Evolutionary conservation across 2,888 invertebrate species (phyloP), one percentile per base, ranked within the genome.

Genomic region (Pammene fasciana): DNA sequence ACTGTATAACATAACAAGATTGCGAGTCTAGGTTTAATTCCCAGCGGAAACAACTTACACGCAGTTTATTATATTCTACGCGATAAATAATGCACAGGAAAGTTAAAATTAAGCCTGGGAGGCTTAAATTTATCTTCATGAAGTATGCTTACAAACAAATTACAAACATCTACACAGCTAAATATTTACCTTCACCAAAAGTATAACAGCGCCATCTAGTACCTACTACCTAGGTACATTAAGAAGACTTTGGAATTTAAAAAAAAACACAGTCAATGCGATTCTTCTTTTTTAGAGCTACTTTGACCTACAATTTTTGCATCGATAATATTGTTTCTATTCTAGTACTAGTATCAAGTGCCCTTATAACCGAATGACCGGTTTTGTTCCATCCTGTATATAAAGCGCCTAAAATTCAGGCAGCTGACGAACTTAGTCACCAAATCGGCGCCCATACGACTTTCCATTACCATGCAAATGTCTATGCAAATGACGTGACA

Each of bases 1-100:
- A 34, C 48, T 34, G 43, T 64, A n/a, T 34, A 45, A 50, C 45
- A 45, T 18, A 5, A 14, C 36, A 64, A 68, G 68, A 68, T 59
- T 52, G 64, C 64, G 57, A 45, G 13, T 45, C 16, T 46, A 36
- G 18, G 34, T 57, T 43, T 36, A 45, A 46, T 52, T 45, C 68
- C 68, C 68, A 0, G 57, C 52, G 68, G 57, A 52, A 65, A 18
- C 64, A 59, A 59, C 68, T 68, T 65, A 52, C 50, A 36, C 36
- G 36, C 43, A 45, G 43, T 68, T 65, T 50, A 57, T 68, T 68
- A 60, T n/a, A 67, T 38, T 60, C n/a, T n/a, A 8, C 43, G 38
- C 45, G 18, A 64, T 65, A 65, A 68, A 68, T 59, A 68, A 59
- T 59, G 52, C 45, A 36, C 36, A 38, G 48, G 34, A 68, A 68